phyloP scores from a whole-genome alignment of 2,797 vertebrate species.

The Siniperca obscura region DNA sequence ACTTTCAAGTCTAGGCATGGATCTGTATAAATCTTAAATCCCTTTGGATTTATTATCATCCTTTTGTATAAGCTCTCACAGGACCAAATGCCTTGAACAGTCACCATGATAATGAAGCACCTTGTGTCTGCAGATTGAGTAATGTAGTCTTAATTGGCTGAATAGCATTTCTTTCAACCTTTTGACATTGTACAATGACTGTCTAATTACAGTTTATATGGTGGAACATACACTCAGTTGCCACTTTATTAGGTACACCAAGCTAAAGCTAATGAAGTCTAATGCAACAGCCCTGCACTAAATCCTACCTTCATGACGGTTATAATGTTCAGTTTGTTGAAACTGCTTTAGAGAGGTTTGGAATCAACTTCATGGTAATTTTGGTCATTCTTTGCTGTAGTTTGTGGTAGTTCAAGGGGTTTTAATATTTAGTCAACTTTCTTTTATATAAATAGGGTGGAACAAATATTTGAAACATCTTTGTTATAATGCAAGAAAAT shows the following conservation, averaged over 20 bases:
- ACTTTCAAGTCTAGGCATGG: conserved; percentile 31
- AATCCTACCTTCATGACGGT: not conserved
- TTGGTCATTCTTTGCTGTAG: not conserved
- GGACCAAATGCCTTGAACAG: conserved; percentile 28
- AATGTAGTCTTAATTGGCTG: conserved; percentile 31
- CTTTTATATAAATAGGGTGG: not conserved
- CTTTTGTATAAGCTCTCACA: conserved; percentile 49
- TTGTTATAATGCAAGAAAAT: not conserved
- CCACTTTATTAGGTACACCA: not conserved
- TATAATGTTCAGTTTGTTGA: not conserved
- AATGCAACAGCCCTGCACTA: not conserved
- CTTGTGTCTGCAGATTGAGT: conserved; percentile 41
- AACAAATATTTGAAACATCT: not conserved
- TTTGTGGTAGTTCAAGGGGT: not conserved
- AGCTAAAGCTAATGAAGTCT: not conserved
- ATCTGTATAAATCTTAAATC: conserved; percentile 50
- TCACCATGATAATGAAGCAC: conserved; percentile 46
- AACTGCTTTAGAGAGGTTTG: not conserved
- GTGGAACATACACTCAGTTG: not conserved
- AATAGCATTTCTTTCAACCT: conserved; percentile 23
- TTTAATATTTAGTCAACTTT: not conserved
- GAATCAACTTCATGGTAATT: not conserved
- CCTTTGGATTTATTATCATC: conserved; percentile 47
- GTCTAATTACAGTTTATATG: conserved; percentile 1
- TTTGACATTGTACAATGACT: conserved; percentile 10